Evolutionary conservation across 2,113 vertebrate species (phyloP), one percentile per base, ranked within the genome.

Genomic region (Fregata magnificens): DNA sequence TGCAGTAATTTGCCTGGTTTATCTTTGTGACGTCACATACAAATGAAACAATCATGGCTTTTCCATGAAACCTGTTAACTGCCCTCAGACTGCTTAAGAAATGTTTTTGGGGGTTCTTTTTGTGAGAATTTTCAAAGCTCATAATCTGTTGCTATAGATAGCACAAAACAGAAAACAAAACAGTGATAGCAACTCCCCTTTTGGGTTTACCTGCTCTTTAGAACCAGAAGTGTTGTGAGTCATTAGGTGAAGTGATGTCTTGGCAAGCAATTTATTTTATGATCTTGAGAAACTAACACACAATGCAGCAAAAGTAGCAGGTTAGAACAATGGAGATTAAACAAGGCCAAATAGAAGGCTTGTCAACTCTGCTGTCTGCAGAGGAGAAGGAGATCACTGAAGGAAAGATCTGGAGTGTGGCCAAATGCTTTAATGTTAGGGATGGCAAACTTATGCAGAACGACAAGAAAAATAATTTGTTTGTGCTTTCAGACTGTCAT

Each of bases 401-500:
- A 42, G 63, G 32, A 28, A 90, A 44, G 11, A 16, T 53, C 22
- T 16, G 45, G 45, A 87, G 82, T 1, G 34, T 11, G 0, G 36
- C 58, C 13, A 26, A 93, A 66, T 65, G 62, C 73, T 94, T 96
- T 65, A 89, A 82, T 0, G 10, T 58, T 65, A 86, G 56, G 38
- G 83, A 94, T 3, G 67, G 70, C 5, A 36, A 90, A 80, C 29
- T 92, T 11, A 31, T 1, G 10, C 38, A 74, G 72, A 45, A 58
- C 0, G 61, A 61, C 9, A 47, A 36, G 17, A 29, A 42, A 59
- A 84, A 38, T 6, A n/a, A 50, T 28, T 56, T 65, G 2, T 62
- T 95, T 22, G 16, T 82, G 22, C 50, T 71, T 59, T 63, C 66
- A 98, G 97, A 97, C 73, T 4, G 97, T 95, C 4, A 98, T 98